Conservation (phyloP, 2,888 invertebrate species). For the Eupithecia pulchellata region DNA sequence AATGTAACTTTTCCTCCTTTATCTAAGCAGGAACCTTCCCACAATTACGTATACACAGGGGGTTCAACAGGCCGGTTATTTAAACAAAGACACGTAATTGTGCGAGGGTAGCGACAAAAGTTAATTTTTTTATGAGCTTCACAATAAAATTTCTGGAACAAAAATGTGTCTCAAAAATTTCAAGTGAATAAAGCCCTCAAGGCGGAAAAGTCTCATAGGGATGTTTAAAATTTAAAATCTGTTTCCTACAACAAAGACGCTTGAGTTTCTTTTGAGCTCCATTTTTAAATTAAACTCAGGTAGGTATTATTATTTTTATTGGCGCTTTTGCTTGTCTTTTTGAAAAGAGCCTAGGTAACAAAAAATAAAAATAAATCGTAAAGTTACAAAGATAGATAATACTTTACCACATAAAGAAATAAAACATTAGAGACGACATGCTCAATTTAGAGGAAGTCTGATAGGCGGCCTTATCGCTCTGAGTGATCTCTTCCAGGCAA, state of each 20-base stretch:
- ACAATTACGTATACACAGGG: slow-evolving; percentile 59
- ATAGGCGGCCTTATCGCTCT: no score
- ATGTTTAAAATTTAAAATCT: slow-evolving; percentile 35
- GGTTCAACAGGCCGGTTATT: slow-evolving; percentile 48
- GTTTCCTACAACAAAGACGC: slow-evolving; percentile 27
- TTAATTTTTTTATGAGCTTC: slow-evolving; percentile 48
- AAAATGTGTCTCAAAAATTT: slow-evolving; percentile 28
- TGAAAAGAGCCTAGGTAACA: not conserved
- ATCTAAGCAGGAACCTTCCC: slow-evolving; percentile 36
- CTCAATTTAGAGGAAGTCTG: no score
- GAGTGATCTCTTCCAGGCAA: no score
- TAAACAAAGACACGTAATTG: slow-evolving; percentile 50
- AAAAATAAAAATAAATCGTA: no score
- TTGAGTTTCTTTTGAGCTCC: slow-evolving; percentile 7
- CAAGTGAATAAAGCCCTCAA: slow-evolving; percentile 34
- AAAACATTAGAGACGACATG: no score
- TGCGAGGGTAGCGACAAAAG: slow-evolving; percentile 44
- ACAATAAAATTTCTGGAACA: slow-evolving; percentile 38
- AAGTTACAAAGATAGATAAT: no score
- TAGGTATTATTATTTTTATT: not conserved
- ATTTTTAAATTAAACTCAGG: not conserved
- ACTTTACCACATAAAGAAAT: no score
- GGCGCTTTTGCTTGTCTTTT: not conserved
- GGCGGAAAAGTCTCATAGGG: slow-evolving; percentile 27
- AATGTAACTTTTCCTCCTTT: not conserved